phyloP scores from a whole-genome alignment of 2,113 vertebrate genomes.

The Ancistrus triradiatus region DNA sequence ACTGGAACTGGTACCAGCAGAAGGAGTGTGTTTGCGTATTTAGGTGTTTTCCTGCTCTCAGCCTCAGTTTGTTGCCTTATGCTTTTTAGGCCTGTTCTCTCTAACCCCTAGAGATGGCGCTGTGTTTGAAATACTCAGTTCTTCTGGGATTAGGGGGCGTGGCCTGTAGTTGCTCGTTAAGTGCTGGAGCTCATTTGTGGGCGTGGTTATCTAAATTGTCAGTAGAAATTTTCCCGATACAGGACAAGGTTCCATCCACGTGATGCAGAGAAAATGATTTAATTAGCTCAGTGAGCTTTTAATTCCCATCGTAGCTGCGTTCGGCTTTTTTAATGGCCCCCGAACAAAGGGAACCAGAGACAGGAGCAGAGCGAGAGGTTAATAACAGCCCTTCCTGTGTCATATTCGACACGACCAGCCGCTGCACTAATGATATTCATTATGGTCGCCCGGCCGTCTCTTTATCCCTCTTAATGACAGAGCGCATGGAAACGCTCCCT shows the following conservation, averaged over 20 bases:
- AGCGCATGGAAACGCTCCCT: constrained; percentile 78
- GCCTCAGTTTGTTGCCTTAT: too few species aligned
- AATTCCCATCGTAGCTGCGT: constrained; percentile 37
- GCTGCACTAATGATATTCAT: constrained; percentile 96
- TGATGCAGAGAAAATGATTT: constrained; percentile 40
- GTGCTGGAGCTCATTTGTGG: too few species aligned
- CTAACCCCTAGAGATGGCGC: too few species aligned
- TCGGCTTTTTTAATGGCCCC: constrained; percentile 45
- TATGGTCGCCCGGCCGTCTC: constrained; percentile 90
- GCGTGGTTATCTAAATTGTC: too few species aligned
- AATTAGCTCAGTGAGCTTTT: constrained; percentile 38
- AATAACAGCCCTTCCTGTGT: constrained; percentile 90
- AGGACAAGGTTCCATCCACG: constrained; percentile 51
- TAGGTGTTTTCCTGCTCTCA: too few species aligned
- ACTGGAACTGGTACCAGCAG: too few species aligned
- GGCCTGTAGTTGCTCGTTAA: too few species aligned
- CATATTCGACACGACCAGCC: constrained; percentile 86
- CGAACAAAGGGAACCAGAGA: constrained; percentile 55
- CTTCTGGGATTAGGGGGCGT: too few species aligned
- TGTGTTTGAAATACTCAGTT: too few species aligned
- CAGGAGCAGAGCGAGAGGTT: constrained; percentile 82
- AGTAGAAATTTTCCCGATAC: neutral
- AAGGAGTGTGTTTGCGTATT: too few species aligned
- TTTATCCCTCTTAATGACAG: constrained; percentile 94
- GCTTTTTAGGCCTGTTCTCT: too few species aligned